Evolutionary conservation across 2,113 vertebrate genomes (phyloP), one percentile per base, ranked within the genome.

Genomic region (Fulmarus glacialis): DNA sequence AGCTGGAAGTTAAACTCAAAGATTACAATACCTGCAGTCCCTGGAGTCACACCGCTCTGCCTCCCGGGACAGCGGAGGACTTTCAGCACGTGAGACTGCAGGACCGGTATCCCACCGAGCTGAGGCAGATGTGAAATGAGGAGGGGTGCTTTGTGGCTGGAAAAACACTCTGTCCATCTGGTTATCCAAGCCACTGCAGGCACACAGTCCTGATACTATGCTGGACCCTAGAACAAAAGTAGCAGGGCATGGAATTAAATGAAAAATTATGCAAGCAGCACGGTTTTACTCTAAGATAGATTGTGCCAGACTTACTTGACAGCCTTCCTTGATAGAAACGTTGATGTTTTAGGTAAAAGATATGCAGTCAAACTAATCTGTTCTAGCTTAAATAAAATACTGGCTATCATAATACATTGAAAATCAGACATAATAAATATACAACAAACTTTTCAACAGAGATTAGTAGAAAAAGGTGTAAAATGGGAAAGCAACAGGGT

Each of bases 31-130:
- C 22, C 38, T 24, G 29, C 43, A n/a, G 9, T 16, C 32, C 38
- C 34, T 22, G 32, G 22, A 32, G 70, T 20, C 15, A 5, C 6
- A 2, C 38, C 2, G 8, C 18, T 36, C 32, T 62, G 40, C 62
- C 5, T 11, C 14, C 48, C 15, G 3, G n/a, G 24, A 5, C 15
- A 7, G n/a, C 3, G 12, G 4, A 26, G 36, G 19, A 8, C 14
- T 27, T 40, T 4, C 26, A 27, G 21, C 30, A 19, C 3, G 0
- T 8, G 56, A 43, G 13, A 6, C 21, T 8, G 32, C 12, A 12
- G 48, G 32, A 36, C 7, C 5, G 0, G 18, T 20, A 27, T 6
- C 36, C 48, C 36, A 3, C 15, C 6, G 42, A 14, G 7, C 42
- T 30, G 23, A 36, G 29, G 7, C 11, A 22, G 34, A 12, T 12